Percentiles rank a stretch among this genome's conserved stretches.
These are phyloP conservation scores for Gonocerus acuteangulatus DNA, from an alignment of 2,888 invertebrate species.

Conservation along the genomic window DNA sequence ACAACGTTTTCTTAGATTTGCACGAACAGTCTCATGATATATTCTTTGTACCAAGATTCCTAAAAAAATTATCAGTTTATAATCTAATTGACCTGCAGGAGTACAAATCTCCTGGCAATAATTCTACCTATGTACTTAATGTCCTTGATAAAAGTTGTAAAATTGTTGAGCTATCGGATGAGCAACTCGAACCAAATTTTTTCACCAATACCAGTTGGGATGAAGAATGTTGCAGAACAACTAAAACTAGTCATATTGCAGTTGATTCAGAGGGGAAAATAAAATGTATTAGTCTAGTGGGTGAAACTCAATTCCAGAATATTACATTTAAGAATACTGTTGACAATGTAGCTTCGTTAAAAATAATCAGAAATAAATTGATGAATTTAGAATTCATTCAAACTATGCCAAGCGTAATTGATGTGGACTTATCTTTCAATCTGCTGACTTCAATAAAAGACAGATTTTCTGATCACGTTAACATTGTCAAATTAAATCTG, in stretches of 20 bases:
- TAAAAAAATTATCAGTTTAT: background rate
- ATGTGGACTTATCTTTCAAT: conserved; percentile 8
- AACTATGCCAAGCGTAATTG: background rate
- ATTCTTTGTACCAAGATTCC: background rate
- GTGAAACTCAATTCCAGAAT: background rate
- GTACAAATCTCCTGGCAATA: background rate
- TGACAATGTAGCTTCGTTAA: background rate
- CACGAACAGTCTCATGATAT: conserved; percentile 5
- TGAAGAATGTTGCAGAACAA: background rate
- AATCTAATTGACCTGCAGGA: background rate
- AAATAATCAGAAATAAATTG: background rate
- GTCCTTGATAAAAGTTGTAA: too few species aligned
- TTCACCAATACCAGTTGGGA: too few species aligned
- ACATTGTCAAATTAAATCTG: conserved; percentile 5
- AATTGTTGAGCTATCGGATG: too few species aligned
- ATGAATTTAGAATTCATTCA: background rate
- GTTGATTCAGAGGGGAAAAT: background rate
- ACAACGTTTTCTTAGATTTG: background rate
- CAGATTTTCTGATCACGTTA: background rate
- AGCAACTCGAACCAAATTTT: too few species aligned
- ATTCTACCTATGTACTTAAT: background rate
- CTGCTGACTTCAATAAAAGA: background rate
- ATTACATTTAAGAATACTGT: too few species aligned
- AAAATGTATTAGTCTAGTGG: background rate
- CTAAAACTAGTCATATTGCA: background rate